These are phyloP conservation scores for Sebastes aleutianus DNA, from an alignment of 2,797 vertebrate species.

Conservation along the genomic window DNA sequence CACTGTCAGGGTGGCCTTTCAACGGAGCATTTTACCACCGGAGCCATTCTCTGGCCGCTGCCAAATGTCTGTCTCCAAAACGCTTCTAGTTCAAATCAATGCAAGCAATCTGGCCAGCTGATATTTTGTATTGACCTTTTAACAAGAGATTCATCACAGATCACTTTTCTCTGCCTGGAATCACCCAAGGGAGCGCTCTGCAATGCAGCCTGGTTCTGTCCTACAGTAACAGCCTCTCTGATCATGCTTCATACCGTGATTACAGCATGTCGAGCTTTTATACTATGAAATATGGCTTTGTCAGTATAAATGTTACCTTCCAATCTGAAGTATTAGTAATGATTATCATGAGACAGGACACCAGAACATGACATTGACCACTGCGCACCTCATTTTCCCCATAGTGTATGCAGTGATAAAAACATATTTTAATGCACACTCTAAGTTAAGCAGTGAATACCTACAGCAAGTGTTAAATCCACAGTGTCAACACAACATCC, in stretches of 20 bases:
- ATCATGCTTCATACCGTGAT: conserved; percentile 28
- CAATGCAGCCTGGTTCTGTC: not conserved
- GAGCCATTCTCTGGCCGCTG: not conserved
- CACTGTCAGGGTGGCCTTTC: conserved; percentile 63
- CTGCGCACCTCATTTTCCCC: not conserved
- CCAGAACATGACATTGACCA: not conserved
- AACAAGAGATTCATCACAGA: conserved; percentile 70
- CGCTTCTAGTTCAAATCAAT: conserved; percentile 52
- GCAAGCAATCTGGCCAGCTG: conserved; percentile 67
- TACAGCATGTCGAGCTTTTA: conserved; percentile 26
- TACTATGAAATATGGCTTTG: conserved; percentile 19
- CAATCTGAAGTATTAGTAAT: not conserved
- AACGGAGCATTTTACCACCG: conserved; percentile 38
- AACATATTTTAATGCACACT: no score
- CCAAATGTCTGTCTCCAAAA: conserved; percentile 46
- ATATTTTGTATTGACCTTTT: conserved; percentile 75
- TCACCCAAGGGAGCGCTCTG: conserved; percentile 45
- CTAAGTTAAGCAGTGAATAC: not conserved
- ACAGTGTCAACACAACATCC: not conserved
- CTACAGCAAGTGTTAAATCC: not conserved
- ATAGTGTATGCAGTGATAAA: not conserved
- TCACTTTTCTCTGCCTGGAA: conserved; percentile 53
- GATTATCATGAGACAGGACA: not conserved
- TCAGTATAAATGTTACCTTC: not conserved
- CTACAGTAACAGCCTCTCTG: conserved; percentile 6